Conservation (phyloP, 2,888 invertebrate species). For the Rhyacophila evoluta region DNA sequence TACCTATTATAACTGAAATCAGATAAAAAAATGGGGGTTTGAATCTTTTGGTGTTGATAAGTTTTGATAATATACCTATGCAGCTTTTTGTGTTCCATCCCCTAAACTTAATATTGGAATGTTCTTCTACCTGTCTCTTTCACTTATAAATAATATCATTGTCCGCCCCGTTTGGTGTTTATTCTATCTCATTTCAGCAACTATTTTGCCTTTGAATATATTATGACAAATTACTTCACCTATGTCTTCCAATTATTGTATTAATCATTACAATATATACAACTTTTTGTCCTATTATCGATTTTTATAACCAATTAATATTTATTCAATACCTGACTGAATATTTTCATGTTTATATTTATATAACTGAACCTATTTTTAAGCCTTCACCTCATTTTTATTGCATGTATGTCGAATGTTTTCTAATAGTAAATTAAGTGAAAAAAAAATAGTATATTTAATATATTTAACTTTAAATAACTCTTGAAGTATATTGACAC, state of each 20-base stretch:
- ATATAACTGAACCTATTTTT: slow-evolving; percentile 35
- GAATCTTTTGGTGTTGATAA: not conserved
- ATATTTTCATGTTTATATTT: slow-evolving; percentile 31
- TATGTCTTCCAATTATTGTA: not conserved
- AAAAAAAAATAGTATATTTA: no score
- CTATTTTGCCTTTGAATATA: slow-evolving; percentile 54
- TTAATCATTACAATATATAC: not conserved
- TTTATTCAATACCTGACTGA: slow-evolving; percentile 11
- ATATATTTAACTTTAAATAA: no score
- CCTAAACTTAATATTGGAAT: slow-evolving; percentile 35
- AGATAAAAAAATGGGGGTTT: not conserved
- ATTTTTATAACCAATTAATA: slow-evolving; percentile 33
- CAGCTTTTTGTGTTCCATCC: not conserved
- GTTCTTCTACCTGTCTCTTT: slow-evolving; percentile 41
- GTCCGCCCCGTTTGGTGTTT: slow-evolving; percentile 29
- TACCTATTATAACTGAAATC: not conserved
- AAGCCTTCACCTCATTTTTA: slow-evolving; percentile 42
- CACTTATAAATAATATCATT: not conserved
- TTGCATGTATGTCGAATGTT: slow-evolving; percentile 45
- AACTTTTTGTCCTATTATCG: not conserved
- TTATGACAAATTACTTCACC: not conserved
- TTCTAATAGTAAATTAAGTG: slow-evolving; percentile 54
- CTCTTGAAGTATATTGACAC: no score
- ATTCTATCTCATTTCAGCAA: slow-evolving; percentile 50
- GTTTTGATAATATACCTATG: not conserved